Evolutionary conservation across 2,113 vertebrate genomes (phyloP), one percentile per base, ranked within the genome.

Genomic region (Dolichallabes microphthalmus): DNA sequence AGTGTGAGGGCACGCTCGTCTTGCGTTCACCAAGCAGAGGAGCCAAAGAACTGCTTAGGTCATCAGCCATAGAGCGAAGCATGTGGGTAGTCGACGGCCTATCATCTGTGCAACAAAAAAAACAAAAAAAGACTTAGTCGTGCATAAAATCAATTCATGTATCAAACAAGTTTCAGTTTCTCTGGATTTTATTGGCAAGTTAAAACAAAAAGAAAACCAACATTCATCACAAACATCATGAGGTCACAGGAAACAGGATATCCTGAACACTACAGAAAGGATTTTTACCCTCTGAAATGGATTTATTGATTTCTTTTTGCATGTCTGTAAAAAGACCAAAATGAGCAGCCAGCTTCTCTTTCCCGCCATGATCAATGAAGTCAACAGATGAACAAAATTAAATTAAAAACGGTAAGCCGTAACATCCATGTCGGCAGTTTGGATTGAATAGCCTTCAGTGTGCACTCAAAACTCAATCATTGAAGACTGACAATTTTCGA

Each of bases 21-120:
- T 97, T 98, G 57, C 96, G 95, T 15, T 98, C 96, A 39, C 95
- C 94, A 45, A 96, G 95, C 77, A 97, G 93, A 85, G 97, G 96
- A 57, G 94, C 95, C 89, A 91, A 86, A 77, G 95, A 94, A 69
- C 93, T 64, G 63, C 91, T 94, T 84, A 97, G 92, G 88, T 99
- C 97, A 0, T 96, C 95, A 0, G 96, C 96, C 11, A 96, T 96
- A 39, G 98, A 98, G 27, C 96, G 96, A 0, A 97, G 95, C 1
- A 93, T 93, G 0, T 98, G 96, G 87, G 90, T 89, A 61, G 93
- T 88, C 0, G 95, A 90, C 25, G 93, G 95, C 90, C 97, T 95
- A 87, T 96, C 93, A 86, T 98, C 98, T 99, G 94, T 39, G 74
- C 10, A 32, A 75, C 69, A 80, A 35, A 64, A 82, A 20, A 84